Percentiles rank a stretch among this genome's conserved stretches.
Conservation (phyloP, 1,140 invertebrate genomes). For the Drosophila busckii region DNA sequence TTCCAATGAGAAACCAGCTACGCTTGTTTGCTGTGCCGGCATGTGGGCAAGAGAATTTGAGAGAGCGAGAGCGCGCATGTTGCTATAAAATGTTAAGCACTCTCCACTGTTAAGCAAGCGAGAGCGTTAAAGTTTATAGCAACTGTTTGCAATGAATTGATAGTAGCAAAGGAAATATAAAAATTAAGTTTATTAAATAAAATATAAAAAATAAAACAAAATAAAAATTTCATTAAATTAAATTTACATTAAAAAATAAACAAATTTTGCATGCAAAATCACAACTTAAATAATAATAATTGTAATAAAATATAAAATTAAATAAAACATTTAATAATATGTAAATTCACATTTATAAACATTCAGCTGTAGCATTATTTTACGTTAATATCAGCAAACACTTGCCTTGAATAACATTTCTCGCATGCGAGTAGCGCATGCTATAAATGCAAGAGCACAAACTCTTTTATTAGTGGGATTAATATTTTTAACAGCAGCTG, state of each 20-base stretch:
- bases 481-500: too few species aligned
- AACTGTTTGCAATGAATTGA: not conserved
- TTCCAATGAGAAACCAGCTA: slow-evolving; percentile 26
- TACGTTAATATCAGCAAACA: not conserved
- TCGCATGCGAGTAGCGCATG: slow-evolving; percentile 52
- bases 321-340: not conserved
- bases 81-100: slow-evolving; percentile 29
- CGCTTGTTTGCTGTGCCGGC: slow-evolving; percentile 27
- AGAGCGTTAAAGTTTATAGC: slow-evolving; percentile 22
- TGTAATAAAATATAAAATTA: not conserved
- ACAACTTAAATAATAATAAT: slow-evolving; percentile 7
- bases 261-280: not conserved
- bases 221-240: too few species aligned
- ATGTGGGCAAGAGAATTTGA: slow-evolving; percentile 17
- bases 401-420: slow-evolving; percentile 15
- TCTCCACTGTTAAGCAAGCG: too few species aligned
- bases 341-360: not conserved
- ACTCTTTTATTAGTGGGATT: too few species aligned
- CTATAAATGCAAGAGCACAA: too few species aligned
- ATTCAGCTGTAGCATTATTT: not conserved
- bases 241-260: too few species aligned
- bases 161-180: too few species aligned
- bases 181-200: too few species aligned
- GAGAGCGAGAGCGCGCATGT: too few species aligned
- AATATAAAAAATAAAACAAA: too few species aligned